Percentiles rank a stretch among this genome's conserved stretches.
phyloP scores from a whole-genome alignment of 2,797 vertebrate genomes.

The Danio aesculapii region DNA sequence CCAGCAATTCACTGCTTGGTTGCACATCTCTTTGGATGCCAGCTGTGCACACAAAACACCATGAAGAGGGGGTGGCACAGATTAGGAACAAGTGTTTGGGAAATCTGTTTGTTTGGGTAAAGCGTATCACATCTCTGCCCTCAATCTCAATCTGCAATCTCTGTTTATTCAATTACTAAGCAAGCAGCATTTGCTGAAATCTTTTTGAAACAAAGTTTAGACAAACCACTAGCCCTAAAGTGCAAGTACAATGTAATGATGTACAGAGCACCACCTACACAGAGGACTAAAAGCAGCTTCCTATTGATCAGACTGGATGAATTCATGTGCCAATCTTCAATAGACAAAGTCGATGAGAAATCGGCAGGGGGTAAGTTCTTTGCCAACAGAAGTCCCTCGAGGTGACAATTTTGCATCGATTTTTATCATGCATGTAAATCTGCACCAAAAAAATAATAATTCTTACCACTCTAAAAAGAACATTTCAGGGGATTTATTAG shows the following conservation, averaged over 20 bases:
- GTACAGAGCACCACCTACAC: not conserved
- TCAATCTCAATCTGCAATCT: not conserved
- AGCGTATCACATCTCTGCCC: not conserved
- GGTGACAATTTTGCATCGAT: not conserved
- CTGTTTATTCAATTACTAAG: not conserved
- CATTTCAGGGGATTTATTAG: too few species aligned
- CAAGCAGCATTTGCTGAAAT: not conserved
- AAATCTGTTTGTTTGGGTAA: slow-evolving; percentile 18
- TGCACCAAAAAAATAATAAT: not conserved
- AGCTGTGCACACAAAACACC: not conserved
- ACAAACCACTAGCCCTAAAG: not conserved
- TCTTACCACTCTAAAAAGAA: not conserved
- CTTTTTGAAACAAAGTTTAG: not conserved
- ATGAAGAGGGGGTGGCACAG: not conserved
- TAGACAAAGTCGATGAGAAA: not conserved
- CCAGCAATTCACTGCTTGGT: not conserved
- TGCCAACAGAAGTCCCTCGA: not conserved
- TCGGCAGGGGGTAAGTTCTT: not conserved
- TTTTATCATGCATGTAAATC: not conserved
- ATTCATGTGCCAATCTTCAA: not conserved
- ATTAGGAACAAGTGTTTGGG: not conserved
- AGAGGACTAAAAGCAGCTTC: not conserved
- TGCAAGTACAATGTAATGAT: not conserved
- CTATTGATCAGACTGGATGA: not conserved
- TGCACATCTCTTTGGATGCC: not conserved